Evolutionary conservation across 2,797 vertebrate genomes (phyloP).

Genomic region (Synaphobranchus kaupii): DNA sequence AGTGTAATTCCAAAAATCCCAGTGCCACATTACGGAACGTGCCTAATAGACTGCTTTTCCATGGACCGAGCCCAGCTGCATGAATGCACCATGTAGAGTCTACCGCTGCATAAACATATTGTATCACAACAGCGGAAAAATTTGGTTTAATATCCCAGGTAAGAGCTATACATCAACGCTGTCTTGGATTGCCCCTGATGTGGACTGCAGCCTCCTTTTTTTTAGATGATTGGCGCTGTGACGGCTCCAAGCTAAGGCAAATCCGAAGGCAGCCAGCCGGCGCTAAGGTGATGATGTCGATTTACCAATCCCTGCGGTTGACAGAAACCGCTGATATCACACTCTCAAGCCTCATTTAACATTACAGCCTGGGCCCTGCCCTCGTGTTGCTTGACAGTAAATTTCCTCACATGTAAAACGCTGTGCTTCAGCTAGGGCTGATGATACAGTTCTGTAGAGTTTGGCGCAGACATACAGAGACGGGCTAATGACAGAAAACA

Average conservation of each 20-base stretch:
- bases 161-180: conserved; percentile 13
- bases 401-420: not conserved
- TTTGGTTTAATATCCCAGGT: conserved; percentile 10
- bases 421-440: not conserved
- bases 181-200: not conserved
- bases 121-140: not conserved
- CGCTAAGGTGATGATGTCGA: not conserved
- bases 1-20: not conserved
- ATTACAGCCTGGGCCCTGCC: not conserved
- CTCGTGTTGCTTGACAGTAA: not conserved
- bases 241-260: not conserved
- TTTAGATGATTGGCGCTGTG: not conserved
- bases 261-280: not conserved
- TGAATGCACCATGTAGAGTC: not conserved
- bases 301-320: not conserved
- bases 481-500: not conserved
- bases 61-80: not conserved
- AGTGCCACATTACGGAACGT: not conserved
- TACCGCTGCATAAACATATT: conserved; percentile 13
- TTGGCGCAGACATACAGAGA: not conserved
- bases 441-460: not conserved
- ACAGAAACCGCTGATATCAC: not conserved
- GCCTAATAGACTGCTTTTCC: not conserved
- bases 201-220: not conserved
- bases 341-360: conserved; percentile 12